These are phyloP conservation scores for Leptinotarsa haldemani DNA, from an alignment of 2,888 invertebrate species.

Conservation along the genomic window DNA sequence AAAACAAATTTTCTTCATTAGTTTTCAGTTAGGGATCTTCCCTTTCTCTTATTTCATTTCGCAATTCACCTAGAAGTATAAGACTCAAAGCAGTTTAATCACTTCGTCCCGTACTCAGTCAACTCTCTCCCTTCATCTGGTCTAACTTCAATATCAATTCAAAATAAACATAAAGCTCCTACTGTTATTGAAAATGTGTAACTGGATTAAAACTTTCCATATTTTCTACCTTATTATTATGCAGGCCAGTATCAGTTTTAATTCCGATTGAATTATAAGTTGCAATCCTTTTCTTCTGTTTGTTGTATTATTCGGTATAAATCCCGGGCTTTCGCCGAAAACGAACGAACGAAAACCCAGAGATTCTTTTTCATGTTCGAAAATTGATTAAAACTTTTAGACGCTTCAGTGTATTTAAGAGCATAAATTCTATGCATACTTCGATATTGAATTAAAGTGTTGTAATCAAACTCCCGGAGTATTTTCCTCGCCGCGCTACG, in stretches of 20 bases:
- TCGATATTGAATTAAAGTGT: conserved; percentile 67
- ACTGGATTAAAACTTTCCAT: conserved; percentile 41
- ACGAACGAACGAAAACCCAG: conserved; percentile 44
- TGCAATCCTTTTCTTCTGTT: conserved; percentile 51
- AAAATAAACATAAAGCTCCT: conserved; percentile 39
- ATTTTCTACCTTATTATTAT: conserved; percentile 48
- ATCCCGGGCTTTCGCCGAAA: conserved; percentile 24
- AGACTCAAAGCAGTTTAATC: background rate
- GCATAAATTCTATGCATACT: conserved; percentile 67
- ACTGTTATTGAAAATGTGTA: conserved; percentile 42
- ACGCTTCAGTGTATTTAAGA: conserved; percentile 65
- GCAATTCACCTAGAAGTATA: conserved; percentile 2
- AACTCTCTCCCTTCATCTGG: conserved; percentile 16
- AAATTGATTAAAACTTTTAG: conserved; percentile 67
- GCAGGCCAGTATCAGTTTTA: conserved; percentile 49
- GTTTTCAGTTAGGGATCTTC: background rate
- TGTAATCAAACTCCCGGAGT: conserved; percentile 59
- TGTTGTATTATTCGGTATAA: conserved; percentile 47
- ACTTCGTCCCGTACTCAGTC: conserved; percentile 26
- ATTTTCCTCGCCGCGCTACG: conserved; percentile 51
- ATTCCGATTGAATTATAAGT: conserved; percentile 53
- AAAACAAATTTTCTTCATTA: background rate
- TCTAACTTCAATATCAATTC: conserved; percentile 36
- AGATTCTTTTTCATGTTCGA: conserved; percentile 64
- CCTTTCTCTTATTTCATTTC: background rate